phyloP scores from a whole-genome alignment of 2,113 vertebrate species.

The Clarias macrocephalus region DNA sequence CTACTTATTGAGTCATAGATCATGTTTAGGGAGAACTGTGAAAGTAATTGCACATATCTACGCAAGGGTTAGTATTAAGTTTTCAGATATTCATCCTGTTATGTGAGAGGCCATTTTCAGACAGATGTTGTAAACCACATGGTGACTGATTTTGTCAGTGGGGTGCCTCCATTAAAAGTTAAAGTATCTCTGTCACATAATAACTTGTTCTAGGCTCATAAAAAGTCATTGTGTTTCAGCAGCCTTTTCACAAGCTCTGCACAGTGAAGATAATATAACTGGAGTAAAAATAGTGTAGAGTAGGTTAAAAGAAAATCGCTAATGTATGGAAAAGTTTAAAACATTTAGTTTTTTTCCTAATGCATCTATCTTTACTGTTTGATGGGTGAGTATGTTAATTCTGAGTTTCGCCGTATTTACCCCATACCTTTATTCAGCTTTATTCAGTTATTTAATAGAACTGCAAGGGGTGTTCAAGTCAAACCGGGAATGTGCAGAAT shows the following conservation, averaged over 20 bases:
- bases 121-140: background rate
- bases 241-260: background rate
- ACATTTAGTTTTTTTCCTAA: background rate
- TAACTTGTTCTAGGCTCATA: background rate
- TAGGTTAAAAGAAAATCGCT: background rate
- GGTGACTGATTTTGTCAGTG: conserved; percentile 9
- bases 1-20: background rate
- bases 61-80: background rate
- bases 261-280: background rate
- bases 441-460: background rate
- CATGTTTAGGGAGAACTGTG: background rate
- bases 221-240: background rate
- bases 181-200: background rate
- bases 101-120: background rate
- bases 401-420: background rate
- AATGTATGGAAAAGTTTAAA: background rate
- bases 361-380: background rate
- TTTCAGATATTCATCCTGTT: background rate
- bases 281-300: background rate
- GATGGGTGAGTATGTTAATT: background rate
- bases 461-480: too few relatives aligned
- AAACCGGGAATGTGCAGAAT: too few relatives aligned
- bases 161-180: conserved; percentile 17
- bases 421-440: background rate
- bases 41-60: background rate